These are phyloP conservation scores for Cisticola juncidis DNA, from an alignment of 2,113 vertebrate species.

Conservation along the genomic window DNA sequence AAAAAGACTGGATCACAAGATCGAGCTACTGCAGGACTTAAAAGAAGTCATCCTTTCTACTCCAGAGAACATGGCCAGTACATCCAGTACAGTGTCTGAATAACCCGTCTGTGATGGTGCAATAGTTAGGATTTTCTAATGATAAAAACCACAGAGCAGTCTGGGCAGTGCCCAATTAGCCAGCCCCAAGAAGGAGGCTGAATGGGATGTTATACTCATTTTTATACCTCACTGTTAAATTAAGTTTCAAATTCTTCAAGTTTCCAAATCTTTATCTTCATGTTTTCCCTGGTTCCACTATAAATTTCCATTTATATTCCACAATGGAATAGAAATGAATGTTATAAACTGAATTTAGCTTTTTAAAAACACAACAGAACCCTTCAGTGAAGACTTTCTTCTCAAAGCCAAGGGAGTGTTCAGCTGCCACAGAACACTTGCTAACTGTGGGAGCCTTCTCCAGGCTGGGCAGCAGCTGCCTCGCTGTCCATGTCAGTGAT, in stretches of 20 bases:
- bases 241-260: not conserved
- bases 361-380: not conserved
- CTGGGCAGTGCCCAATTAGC: not conserved
- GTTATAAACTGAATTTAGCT: not conserved
- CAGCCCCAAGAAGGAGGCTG: not conserved
- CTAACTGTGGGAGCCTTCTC: not conserved
- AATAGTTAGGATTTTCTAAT: not conserved
- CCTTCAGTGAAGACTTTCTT: not conserved
- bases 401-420: not conserved
- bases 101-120: not conserved
- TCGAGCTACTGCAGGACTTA: slow-evolving; percentile 58
- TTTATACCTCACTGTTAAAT: slow-evolving; percentile 9
- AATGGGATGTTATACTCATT: not conserved
- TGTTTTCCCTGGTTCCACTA: not conserved
- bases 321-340: not conserved
- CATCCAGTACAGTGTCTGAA: slow-evolving; percentile 8
- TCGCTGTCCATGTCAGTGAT: not conserved
- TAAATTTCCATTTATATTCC: not conserved
- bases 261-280: not conserved
- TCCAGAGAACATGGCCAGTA: not conserved
- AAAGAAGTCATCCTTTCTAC: slow-evolving; percentile 1
- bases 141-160: not conserved
- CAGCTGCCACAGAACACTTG: not conserved
- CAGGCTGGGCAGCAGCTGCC: not conserved
- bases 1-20: slow-evolving; percentile 57